Evolutionary conservation across 1,140 invertebrate species (phyloP).

Genomic region (Amyelois transitella): DNA sequence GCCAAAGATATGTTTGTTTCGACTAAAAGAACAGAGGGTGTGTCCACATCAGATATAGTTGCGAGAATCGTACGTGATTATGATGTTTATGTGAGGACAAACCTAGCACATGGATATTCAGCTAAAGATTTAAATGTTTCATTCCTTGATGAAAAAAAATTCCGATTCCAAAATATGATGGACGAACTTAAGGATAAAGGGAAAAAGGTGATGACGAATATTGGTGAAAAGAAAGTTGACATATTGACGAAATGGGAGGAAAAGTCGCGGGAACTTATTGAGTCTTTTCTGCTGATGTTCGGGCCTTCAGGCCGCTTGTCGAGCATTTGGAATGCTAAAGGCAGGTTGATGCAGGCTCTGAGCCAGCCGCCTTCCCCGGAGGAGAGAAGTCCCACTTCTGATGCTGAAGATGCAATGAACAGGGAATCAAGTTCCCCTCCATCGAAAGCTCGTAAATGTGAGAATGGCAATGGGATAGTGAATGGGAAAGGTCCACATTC

Average conservation of each 20-base stretch:
- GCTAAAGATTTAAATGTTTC: slow-evolving; percentile 99
- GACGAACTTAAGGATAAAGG: slow-evolving; percentile 94
- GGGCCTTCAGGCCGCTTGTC: slow-evolving; percentile 90
- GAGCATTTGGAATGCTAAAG: slow-evolving; percentile 92
- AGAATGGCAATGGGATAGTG: too few relatives aligned
- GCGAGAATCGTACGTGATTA: slow-evolving; percentile 98
- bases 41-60: slow-evolving; percentile 98
- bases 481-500: too few relatives aligned
- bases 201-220: slow-evolving; percentile 87
- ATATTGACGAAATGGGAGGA: slow-evolving; percentile 97
- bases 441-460: too few relatives aligned
- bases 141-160: slow-evolving; percentile 96
- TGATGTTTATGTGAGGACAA: slow-evolving; percentile 97
- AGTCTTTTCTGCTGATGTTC: slow-evolving; percentile 94
- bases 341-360: slow-evolving; percentile 89
- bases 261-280: slow-evolving; percentile 95
- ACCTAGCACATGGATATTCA: slow-evolving; percentile 96
- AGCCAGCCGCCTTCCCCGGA: slow-evolving; percentile 90
- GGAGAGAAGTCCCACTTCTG: too few relatives aligned
- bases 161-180: slow-evolving; percentile 95
- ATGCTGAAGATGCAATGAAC: too few relatives aligned
- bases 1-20: slow-evolving; percentile 97
- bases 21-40: slow-evolving; percentile 95
- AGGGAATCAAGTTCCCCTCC: too few relatives aligned
- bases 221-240: slow-evolving; percentile 90